A percentile compares a stretch with the other conserved stretches of the same genome.
Evolutionary conservation across 2,888 invertebrate genomes (phyloP).

Genomic region (Calliphora vomitoria): DNA sequence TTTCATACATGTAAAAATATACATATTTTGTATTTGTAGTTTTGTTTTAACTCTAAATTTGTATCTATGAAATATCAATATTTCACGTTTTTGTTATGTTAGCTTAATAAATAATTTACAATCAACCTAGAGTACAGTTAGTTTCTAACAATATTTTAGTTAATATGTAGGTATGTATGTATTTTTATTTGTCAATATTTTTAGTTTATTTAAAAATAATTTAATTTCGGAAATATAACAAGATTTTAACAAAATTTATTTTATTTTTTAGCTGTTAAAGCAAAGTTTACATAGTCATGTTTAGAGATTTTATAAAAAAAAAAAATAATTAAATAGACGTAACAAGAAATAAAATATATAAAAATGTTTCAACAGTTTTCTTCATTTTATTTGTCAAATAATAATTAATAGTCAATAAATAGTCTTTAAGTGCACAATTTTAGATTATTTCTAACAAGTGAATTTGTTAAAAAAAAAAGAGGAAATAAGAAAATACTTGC

Average conservation of each 20-base stretch:
- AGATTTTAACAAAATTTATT: slow-evolving; percentile 47
- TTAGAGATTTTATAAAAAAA: neutral
- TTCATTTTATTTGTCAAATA: slow-evolving; percentile 14
- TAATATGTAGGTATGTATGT: slow-evolving; percentile 17
- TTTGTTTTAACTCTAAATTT: slow-evolving; percentile 3
- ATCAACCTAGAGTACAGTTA: slow-evolving; percentile 49
- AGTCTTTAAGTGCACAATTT: neutral
- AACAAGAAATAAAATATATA: slow-evolving; percentile 59
- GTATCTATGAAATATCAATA: slow-evolving; percentile 17
- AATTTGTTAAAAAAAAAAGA: slow-evolving; percentile 12
- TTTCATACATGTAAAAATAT: neutral
- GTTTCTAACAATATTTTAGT: slow-evolving; percentile 34
- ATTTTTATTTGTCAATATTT: slow-evolving; percentile 23
- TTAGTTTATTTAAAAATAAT: slow-evolving; percentile 3
- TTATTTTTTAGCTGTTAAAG: neutral
- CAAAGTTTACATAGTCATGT: slow-evolving; percentile 9
- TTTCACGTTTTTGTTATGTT: neutral
- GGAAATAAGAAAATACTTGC: neutral
- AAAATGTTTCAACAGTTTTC: slow-evolving; percentile 38
- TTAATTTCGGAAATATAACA: slow-evolving; percentile 35
- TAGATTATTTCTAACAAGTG: slow-evolving; percentile 17
- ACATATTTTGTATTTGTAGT: neutral
- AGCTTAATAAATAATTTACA: slow-evolving; percentile 44
- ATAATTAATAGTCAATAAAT: neutral
- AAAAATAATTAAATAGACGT: slow-evolving; percentile 15